Base-by-base conservation (phyloP, 2,888 invertebrate species). In the Eulithis testata region DNA sequence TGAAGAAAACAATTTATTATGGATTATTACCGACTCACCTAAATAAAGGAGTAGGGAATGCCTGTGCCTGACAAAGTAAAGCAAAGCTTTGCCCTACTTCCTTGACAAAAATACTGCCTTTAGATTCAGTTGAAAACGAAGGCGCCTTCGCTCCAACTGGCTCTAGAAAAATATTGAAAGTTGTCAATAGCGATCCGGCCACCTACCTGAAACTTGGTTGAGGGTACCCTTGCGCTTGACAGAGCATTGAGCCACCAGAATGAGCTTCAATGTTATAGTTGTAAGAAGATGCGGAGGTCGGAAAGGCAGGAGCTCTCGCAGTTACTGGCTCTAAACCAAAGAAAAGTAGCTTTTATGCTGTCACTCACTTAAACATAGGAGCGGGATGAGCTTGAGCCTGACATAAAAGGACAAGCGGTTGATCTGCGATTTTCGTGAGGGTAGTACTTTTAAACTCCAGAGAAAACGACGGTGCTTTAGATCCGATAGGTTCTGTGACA, bases 301-400 rank as follows among this genome's bases (percentile, higher is more conserved):
- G 87, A 74, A 94, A 94, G 69, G 91, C 85, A n/a, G 93, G 92
- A 59, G 91, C 90, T 82, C 89, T 87, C 73, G 93, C 92, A 70
- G 91, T 87, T 65, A 93, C 92, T 66, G 93, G 93, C 83, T 93
- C 93, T 93, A 81, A 80, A 84, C 84, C 79, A 82, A 81, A 85
- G 74, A 79, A 79, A 76, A 60, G 72, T 60, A 65, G 68, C 49
- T 62, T 31, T 62, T 64, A 68, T 63, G 71, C 74, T 72, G 66
- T 56, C 72, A 89, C 94, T 93, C 94, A 96, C 96, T 95, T 95
- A 94, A 95, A 96, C 77, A 90, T 81, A 66, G 95, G 95, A 78
- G 95, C 90, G 72, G 96, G 96, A 78, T 94, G 94, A 68, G 94
- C 95, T 88, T 96, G 96, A 60, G 96, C 95, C 81, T 95, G 95